These are phyloP conservation scores for Halichondria panicea DNA, from an alignment of 37 sponge, comb jelly and placozoan species.

Conservation along the genomic window DNA sequence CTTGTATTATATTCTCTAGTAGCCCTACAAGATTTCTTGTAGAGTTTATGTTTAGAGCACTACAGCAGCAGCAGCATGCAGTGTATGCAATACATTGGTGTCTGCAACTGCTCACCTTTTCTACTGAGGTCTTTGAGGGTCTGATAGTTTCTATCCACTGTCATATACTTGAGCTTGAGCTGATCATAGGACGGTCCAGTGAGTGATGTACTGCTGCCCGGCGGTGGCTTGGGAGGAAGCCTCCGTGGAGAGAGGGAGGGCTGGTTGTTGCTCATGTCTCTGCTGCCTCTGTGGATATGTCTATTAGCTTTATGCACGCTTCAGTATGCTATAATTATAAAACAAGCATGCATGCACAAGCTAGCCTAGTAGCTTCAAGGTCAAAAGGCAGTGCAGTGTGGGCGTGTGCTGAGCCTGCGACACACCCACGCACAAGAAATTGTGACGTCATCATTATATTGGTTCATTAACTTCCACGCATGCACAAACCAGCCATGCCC, in stretches of 20 bases:
- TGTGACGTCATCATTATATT: too few species aligned
- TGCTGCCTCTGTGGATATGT: neutral
- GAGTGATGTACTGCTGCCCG: neutral
- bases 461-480: neutral
- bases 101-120: slow-evolving; percentile 37
- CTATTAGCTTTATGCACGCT: neutral
- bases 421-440: neutral
- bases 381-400: neutral
- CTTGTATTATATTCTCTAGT: neutral
- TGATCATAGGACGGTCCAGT: slow-evolving; percentile 35
- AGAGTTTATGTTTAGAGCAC: neutral
- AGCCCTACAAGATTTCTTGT: slow-evolving; percentile 3
- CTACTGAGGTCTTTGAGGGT: slow-evolving; percentile 57
- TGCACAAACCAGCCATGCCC: neutral
- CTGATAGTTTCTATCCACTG: slow-evolving; percentile 77
- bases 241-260: too few species aligned
- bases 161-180: slow-evolving; percentile 64
- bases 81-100: neutral
- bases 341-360: slow-evolving; percentile 4
- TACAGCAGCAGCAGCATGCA: neutral
- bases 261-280: neutral
- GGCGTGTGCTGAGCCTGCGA: neutral
- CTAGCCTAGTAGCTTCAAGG: neutral
- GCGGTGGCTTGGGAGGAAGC: neutral
- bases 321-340: neutral